Evolutionary conservation across 2,113 vertebrate genomes (phyloP).

Genomic region (Poeciliopsis occidentalis): DNA sequence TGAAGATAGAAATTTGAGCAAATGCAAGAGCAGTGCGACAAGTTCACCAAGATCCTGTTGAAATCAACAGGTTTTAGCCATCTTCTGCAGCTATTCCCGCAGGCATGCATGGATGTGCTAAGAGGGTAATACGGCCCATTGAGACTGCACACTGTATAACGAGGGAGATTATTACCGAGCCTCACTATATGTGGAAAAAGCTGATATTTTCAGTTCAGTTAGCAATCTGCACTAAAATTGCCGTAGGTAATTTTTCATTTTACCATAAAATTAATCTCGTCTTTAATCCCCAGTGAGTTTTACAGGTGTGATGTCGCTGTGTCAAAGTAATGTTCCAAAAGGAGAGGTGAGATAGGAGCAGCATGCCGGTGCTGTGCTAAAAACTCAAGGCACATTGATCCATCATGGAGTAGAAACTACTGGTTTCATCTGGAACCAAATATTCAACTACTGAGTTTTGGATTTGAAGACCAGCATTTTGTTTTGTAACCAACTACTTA

Average conservation of each 20-base stretch:
- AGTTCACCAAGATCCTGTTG: background rate
- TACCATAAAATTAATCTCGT: background rate
- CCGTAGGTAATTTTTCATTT: background rate
- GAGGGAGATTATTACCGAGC: too few relatives aligned
- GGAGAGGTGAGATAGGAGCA: background rate
- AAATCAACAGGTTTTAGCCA: background rate
- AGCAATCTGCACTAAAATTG: background rate
- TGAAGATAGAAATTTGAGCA: background rate
- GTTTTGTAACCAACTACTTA: background rate
- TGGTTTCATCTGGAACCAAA: conserved; percentile 5
- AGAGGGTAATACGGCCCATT: background rate
- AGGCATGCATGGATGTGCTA: background rate
- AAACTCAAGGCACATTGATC: conserved; percentile 20
- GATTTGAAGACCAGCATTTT: background rate
- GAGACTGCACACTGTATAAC: background rate
- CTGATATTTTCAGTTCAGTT: background rate
- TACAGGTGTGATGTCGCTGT: background rate
- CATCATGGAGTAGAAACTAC: conserved; percentile 17
- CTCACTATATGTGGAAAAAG: too few relatives aligned
- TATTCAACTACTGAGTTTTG: conserved; percentile 17
- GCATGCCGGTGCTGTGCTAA: background rate
- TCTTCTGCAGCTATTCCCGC: background rate
- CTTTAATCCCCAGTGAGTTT: background rate
- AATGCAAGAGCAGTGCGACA: background rate
- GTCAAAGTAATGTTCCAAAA: background rate